Evolutionary conservation across 2,888 invertebrate genomes (phyloP).

Genomic region (Acronicta leporina): DNA sequence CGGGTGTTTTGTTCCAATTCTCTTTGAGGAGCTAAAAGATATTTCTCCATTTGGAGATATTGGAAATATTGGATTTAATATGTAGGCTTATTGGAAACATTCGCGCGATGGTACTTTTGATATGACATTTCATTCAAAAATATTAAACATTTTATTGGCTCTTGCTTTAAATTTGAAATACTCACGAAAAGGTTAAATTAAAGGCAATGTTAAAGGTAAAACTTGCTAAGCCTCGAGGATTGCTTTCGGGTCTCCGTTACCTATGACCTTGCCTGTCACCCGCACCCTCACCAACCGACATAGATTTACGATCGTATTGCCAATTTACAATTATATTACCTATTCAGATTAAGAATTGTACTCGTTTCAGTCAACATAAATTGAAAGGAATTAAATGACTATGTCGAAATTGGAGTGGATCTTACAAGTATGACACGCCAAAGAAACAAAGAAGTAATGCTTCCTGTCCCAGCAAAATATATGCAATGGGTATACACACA

Average conservation of each 20-base stretch:
- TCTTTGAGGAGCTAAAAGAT: not conserved
- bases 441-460: too few species aligned
- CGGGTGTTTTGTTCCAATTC: conserved; percentile 41
- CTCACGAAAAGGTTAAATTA: conserved; percentile 46
- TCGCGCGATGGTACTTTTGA: not conserved
- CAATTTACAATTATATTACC: conserved; percentile 55
- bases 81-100: not conserved
- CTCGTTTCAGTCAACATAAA: conserved; percentile 12
- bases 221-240: conserved; percentile 37
- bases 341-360: conserved; percentile 48
- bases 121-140: not conserved
- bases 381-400: conserved; percentile 17
- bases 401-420: too few species aligned
- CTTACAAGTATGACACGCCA: too few species aligned
- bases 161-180: conserved; percentile 26
- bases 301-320: conserved; percentile 39
- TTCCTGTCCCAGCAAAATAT: too few species aligned
- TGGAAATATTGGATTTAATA: too few species aligned
- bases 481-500: too few species aligned
- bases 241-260: conserved; percentile 50
- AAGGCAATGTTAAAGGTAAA: conserved; percentile 41
- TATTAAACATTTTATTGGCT: conserved; percentile 7
- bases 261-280: conserved; percentile 63
- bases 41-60: not conserved
- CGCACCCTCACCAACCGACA: conserved; percentile 43